Percentiles rank a stretch among this genome's conserved stretches.
Evolutionary conservation across 2,113 vertebrate species (phyloP).

Genomic region (Mugil cephalus): DNA sequence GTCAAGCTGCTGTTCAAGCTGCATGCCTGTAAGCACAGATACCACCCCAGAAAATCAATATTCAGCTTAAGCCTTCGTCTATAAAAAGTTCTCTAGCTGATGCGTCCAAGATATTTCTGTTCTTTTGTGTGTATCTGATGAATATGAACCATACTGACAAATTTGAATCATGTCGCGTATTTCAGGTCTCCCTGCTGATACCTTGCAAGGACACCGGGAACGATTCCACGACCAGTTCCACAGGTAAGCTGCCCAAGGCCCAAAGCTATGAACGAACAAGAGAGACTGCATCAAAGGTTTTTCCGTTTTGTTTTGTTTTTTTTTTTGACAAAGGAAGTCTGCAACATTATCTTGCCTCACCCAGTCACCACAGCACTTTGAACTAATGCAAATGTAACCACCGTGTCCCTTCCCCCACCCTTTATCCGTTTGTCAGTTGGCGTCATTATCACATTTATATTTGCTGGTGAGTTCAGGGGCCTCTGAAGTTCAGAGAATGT

Average conservation of each 20-base stretch:
- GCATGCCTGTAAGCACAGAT: constrained; percentile 90
- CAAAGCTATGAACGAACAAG: constrained; percentile 6
- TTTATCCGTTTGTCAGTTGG: not conserved
- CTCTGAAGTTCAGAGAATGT: not conserved
- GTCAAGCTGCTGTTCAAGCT: constrained; percentile 98
- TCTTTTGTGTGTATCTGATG: too few relatives aligned
- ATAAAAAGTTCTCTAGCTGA: too few relatives aligned
- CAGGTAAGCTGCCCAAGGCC: constrained; percentile 83
- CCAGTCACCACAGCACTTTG: constrained; percentile 7
- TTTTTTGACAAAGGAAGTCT: constrained; percentile 3
- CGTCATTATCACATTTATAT: not conserved
- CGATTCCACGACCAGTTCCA: constrained; percentile 97
- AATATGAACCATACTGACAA: too few relatives aligned
- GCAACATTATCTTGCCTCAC: constrained; percentile 42
- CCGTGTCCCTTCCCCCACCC: not conserved
- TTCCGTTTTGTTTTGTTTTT: too few relatives aligned
- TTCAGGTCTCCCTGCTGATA: constrained; percentile 93
- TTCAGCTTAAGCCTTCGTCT: too few relatives aligned
- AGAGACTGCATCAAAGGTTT: not conserved
- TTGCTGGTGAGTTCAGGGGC: not conserved
- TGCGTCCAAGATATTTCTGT: too few relatives aligned
- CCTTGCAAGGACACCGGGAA: constrained; percentile 95
- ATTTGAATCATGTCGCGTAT: constrained; percentile 12
- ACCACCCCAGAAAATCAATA: not conserved
- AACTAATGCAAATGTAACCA: constrained; percentile 55